Evolutionary conservation across 2,113 vertebrate species (phyloP).

Genomic region (Felis catus): DNA sequence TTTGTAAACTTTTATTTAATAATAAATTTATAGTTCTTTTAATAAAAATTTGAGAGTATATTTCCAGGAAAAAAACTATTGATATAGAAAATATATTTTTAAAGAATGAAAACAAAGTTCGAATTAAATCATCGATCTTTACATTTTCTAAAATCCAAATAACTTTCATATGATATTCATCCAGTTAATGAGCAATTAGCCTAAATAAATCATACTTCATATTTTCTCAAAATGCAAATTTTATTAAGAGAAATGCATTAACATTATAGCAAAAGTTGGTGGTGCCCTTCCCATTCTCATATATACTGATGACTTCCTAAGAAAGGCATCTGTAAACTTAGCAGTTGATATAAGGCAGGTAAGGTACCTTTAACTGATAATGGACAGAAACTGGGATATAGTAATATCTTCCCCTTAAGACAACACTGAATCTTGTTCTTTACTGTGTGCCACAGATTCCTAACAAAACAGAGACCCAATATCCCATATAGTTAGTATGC

Average conservation of each 20-base stretch:
- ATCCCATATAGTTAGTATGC: neutral
- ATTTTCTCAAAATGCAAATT: neutral
- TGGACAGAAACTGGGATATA: neutral
- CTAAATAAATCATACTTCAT: neutral
- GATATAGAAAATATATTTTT: neutral
- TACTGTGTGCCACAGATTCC: neutral
- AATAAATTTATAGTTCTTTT: neutral
- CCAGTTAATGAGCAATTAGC: neutral
- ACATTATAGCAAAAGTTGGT: neutral
- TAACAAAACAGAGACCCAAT: neutral
- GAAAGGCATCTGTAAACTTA: neutral
- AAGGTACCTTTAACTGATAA: neutral
- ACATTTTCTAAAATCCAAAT: neutral
- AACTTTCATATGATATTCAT: neutral
- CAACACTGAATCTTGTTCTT: neutral
- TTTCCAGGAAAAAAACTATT: neutral
- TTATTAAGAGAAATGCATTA: neutral
- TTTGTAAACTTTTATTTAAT: neutral
- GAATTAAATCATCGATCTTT: neutral
- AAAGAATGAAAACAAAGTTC: neutral
- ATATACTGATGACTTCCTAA: neutral
- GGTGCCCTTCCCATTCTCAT: neutral
- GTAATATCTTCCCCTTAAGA: neutral
- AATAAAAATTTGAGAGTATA: neutral
- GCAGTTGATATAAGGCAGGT: neutral